Conservation (phyloP, 2,113 vertebrate genomes). For the Xenopus borealis region DNA sequence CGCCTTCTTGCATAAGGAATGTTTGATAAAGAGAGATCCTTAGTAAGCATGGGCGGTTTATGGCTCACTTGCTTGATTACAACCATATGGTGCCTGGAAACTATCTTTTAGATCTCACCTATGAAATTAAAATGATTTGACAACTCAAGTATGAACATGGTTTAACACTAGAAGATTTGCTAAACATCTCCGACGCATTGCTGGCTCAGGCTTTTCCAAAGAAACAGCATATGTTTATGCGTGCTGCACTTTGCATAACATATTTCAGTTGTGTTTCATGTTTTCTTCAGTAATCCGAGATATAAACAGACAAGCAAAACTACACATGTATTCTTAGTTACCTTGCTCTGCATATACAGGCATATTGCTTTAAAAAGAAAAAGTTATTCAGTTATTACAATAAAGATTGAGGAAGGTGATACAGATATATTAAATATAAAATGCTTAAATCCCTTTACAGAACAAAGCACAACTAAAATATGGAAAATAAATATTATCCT, state of each 20-base stretch:
- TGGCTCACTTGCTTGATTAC: constrained; percentile 22
- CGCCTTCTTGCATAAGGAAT: no score
- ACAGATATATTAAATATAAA: no score
- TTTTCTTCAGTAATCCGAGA: background rate
- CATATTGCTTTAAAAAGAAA: no score
- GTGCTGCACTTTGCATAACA: constrained; percentile 23
- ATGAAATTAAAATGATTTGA: constrained; percentile 36
- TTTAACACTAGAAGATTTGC: constrained; percentile 23
- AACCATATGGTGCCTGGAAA: constrained; percentile 31
- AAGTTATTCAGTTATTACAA: no score
- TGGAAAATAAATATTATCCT: no score
- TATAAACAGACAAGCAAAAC: no score
- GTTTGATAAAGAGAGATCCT: background rate
- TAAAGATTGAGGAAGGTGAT: no score
- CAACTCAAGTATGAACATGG: constrained; percentile 25
- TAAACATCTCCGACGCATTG: constrained; percentile 17
- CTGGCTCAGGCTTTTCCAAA: constrained; percentile 6
- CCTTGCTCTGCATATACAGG: no score
- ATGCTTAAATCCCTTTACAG: no score
- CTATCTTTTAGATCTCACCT: constrained; percentile 18
- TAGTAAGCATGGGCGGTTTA: constrained; percentile 27
- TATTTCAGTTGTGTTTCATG: constrained; percentile 5
- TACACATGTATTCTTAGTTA: no score
- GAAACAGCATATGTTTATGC: constrained; percentile 26
- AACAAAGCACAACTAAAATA: no score